These are phyloP conservation scores for Nemotelus nigrinus DNA, from an alignment of 2,888 invertebrate genomes.

Conservation along the genomic window DNA sequence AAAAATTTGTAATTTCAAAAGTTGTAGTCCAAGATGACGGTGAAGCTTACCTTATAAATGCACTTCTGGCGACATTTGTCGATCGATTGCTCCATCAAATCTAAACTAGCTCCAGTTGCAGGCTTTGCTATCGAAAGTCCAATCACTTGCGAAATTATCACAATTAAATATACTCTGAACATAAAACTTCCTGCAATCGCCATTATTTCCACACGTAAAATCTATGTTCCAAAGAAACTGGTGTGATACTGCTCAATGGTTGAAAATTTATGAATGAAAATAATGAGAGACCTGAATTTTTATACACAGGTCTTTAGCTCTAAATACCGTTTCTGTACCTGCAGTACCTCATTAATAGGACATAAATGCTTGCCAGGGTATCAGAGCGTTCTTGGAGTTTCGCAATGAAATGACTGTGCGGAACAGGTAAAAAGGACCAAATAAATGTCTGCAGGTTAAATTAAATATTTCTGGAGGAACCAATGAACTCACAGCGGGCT, in stretches of 20 bases:
- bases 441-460: too few species aligned
- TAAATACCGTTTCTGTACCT: too few species aligned
- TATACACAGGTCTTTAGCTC: neutral
- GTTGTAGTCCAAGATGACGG: too few species aligned
- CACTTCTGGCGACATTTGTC: slow-evolving; percentile 23
- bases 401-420: too few species aligned
- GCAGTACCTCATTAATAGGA: too few species aligned
- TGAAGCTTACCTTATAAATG: slow-evolving; percentile 19
- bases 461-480: too few species aligned
- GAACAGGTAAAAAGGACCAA: too few species aligned
- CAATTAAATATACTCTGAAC: neutral
- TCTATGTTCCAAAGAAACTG: slow-evolving; percentile 2
- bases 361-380: too few species aligned
- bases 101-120: neutral
- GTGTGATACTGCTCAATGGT: neutral
- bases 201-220: neutral
- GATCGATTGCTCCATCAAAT: neutral
- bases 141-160: slow-evolving; percentile 5
- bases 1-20: slow-evolving; percentile 11
- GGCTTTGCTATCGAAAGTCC: neutral
- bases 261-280: slow-evolving; percentile 12
- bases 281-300: neutral
- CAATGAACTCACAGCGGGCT: too few species aligned
- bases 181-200: neutral
- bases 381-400: too few species aligned